These are phyloP conservation scores for Leptinotarsa defecta DNA, from an alignment of 1,140 invertebrate species.

Conservation along the genomic window DNA sequence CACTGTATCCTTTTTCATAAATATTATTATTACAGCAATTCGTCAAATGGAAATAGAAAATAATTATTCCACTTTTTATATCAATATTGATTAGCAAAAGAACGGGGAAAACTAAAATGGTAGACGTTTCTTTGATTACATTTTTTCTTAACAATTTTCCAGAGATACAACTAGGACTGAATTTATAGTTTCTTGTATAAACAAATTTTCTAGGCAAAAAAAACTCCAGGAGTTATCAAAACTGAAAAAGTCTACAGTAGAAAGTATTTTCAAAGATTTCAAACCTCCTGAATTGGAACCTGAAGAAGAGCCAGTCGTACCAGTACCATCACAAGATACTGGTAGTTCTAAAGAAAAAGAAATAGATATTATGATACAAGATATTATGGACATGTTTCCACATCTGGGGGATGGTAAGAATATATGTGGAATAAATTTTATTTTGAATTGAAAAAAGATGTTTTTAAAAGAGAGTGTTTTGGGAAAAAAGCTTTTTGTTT, in stretches of 20 bases:
- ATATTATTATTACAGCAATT: not conserved
- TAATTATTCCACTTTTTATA: not conserved
- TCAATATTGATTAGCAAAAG: not conserved
- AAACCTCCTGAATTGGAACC: conserved; percentile 20
- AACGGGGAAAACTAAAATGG: not conserved
- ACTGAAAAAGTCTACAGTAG: conserved; percentile 34
- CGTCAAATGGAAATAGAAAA: not conserved
- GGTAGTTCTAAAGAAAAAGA: conserved; percentile 34
- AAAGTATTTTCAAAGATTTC: conserved; percentile 33
- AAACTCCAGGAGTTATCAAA: conserved; percentile 37
- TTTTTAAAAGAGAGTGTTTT: too few species aligned
- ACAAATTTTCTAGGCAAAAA: conserved; percentile 42
- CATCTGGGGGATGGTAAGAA: conserved; percentile 76
- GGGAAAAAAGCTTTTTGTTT: too few species aligned
- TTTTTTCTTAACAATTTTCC: not conserved
- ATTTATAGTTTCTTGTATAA: conserved; percentile 48
- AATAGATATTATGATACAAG: conserved; percentile 65
- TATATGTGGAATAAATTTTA: conserved; percentile 39
- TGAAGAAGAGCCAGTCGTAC: conserved; percentile 20
- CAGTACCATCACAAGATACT: conserved; percentile 26
- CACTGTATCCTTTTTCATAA: conserved; percentile 45
- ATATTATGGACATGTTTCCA: conserved; percentile 79
- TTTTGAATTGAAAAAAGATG: too few species aligned
- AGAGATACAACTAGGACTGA: conserved; percentile 52
- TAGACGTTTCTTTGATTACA: not conserved